Percentiles rank a stretch among this genome's conserved stretches.
Conservation (phyloP, 2,888 invertebrate species). For the Anthoptus insignis region DNA sequence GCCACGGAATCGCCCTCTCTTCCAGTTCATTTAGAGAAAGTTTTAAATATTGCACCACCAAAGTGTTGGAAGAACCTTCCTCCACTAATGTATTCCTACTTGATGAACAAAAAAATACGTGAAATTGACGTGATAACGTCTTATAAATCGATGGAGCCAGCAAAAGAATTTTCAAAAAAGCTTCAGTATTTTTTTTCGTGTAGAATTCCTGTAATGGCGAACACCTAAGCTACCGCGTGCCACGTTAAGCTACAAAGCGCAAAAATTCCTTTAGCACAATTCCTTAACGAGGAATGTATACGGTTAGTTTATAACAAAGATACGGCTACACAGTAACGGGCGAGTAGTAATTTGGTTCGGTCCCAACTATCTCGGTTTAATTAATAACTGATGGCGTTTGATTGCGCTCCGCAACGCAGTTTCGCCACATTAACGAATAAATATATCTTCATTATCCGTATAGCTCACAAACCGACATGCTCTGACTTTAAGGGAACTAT, state of each 20-base stretch:
- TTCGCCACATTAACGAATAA: constrained; percentile 41
- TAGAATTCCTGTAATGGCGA: no score
- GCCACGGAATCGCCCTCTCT: no score
- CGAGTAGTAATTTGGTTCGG: constrained; percentile 31
- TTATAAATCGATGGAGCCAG: no score
- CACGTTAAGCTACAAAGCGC: neutral
- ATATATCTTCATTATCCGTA: constrained; percentile 38
- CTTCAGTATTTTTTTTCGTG: no score
- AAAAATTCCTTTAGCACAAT: no score
- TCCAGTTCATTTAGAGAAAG: no score
- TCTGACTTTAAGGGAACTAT: constrained; percentile 4
- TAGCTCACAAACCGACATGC: constrained; percentile 12
- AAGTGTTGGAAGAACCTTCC: no score
- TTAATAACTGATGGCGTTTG: constrained; percentile 39
- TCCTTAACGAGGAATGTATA: neutral
- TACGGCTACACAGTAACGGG: constrained; percentile 21
- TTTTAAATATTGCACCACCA: no score
- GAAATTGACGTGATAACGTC: no score
- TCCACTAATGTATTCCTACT: no score
- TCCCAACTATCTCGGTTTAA: constrained; percentile 32
- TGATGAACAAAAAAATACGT: no score
- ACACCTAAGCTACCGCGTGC: neutral
- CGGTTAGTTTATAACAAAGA: constrained; percentile 35
- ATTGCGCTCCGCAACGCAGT: constrained; percentile 26
- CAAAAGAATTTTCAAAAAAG: no score